Evolutionary conservation across 1,140 invertebrate species (phyloP), one percentile per base, ranked within the genome.

Genomic region (Fopius arisanus): DNA sequence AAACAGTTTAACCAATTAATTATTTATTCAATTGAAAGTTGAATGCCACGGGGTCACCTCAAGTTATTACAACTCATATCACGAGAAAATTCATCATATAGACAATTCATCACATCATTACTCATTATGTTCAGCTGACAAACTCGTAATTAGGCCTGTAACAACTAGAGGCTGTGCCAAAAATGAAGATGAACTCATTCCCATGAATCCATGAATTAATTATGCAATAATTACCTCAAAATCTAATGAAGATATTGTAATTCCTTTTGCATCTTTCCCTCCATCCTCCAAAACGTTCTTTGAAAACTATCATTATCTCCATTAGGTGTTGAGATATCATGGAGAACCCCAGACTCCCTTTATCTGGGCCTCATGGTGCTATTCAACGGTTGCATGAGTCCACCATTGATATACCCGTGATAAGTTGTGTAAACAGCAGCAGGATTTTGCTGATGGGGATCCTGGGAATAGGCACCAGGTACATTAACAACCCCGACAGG

Each of bases 371-470:
- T 89, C 92, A 94, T 93, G 10, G 92, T 91, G 48, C 90, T 87
- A 83, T 94, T 94, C 19, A 95, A 87, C 7, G 93, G 91, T 75
- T 91, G 91, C 86, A 91, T 90, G 6, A 92, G 85, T 29, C 89
- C 86, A 7, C 90, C 89, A 83, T 94, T 95, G 31, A 95, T 93
- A 82, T 95, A 95, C 0, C 92, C 91, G 69, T 88, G 86, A 73
- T 95, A 94, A 19, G 91, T 88, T 10, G 92, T 91, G 79, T 95
- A 95, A 78, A 93, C 90, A 29, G 92, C 89, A 23, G 92, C 87
- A 0, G 92, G 91, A 82, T 94, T 93, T 72, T 93, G 92, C 82
- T 94, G 94, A 81, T 94, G 92, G 23, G 91, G 90, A 79, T 93
- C 86, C 62, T 88, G 87, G 3, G 82, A 81, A 41, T 88, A 88